Base-by-base conservation (phyloP, 1,140 invertebrate species). In the Aleiodes sp. region DNA sequence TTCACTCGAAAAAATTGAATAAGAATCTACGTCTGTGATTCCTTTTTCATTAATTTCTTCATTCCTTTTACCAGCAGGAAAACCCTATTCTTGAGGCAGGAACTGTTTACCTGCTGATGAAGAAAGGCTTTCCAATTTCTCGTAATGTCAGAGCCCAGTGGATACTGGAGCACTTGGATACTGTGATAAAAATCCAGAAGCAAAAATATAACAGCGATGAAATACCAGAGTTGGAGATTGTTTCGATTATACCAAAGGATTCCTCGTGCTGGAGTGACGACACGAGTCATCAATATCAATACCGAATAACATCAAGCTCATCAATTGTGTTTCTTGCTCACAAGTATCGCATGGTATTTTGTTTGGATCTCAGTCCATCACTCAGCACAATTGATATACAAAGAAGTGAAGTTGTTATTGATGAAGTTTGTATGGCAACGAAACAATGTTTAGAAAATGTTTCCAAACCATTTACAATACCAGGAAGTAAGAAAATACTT, bases 291-390 rank as follows among this genome's bases (percentile, higher is more conserved):
- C 69, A 82, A 39, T 91, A 87, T 75, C 80, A 84, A 71, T 92
- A 89, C 76, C 79, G 82, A 74, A 82, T 89, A 61, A 83, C 82
- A 14, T 83, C 80, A 16, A 74, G 83, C n/a, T 88, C 89, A 37
- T 84, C 85, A 41, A 75, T 89, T 46, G 83, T 87, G 75, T 88
- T 85, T 83, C 87, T 86, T 73, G 89, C 78, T 63, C 89, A 82
- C 75, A 88, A 88, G 65, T 94, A 94, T 78, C 82, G 90, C 67
- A 88, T 94, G 70, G 92, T 92, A 21, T 94, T 93, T 83, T 92
- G 93, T 77, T 84, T 96, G 59, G 94, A 96, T 83, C 87, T 95
- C 70, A 94, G 93, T 84, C 93, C 94, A 16, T 95, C 94, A 2
- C 87, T 92, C 68, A 89, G 92, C 28, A 88, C 91, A 75, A 90